Conservation (phyloP, 53 echinoderm and acorn worm genomes). For the Mesocentrotus franciscanus region DNA sequence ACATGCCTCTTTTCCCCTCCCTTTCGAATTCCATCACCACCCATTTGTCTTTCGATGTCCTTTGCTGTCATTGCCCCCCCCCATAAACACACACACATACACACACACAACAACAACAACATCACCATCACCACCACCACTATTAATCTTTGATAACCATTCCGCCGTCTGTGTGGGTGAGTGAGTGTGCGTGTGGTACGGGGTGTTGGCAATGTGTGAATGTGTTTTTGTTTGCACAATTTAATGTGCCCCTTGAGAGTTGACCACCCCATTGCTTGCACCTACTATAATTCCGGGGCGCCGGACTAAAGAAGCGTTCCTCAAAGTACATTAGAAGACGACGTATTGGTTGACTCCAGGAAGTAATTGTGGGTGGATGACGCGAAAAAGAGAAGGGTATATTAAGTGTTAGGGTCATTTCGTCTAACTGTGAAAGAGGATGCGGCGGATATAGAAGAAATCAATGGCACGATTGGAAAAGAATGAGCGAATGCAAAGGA, state of each 20-base stretch:
- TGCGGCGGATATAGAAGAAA: constrained; percentile 17
- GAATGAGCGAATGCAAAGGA: constrained; percentile 44
- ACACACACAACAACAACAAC: too few species aligned
- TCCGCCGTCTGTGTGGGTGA: neutral
- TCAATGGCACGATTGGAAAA: constrained; percentile 45
- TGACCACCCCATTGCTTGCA: neutral
- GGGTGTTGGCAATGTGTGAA: neutral
- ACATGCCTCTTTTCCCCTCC: neutral
- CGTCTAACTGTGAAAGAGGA: neutral
- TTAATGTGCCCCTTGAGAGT: neutral
- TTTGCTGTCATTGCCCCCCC: neutral
- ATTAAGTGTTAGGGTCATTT: constrained; percentile 4
- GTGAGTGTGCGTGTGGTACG: neutral
- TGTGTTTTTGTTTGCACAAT: constrained; percentile 3
- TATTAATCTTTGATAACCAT: neutral
- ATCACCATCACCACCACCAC: too few species aligned
- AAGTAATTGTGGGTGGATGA: constrained; percentile 32
- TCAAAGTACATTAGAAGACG: neutral
- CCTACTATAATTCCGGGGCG: neutral
- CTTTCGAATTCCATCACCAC: neutral
- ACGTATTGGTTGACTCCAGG: neutral
- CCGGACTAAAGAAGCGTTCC: neutral
- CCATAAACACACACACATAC: too few species aligned
- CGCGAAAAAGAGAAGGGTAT: constrained; percentile 22
- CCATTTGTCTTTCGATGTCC: neutral